phyloP scores from a whole-genome alignment of 2,888 invertebrate species.

The Ormyrus thymus region DNA sequence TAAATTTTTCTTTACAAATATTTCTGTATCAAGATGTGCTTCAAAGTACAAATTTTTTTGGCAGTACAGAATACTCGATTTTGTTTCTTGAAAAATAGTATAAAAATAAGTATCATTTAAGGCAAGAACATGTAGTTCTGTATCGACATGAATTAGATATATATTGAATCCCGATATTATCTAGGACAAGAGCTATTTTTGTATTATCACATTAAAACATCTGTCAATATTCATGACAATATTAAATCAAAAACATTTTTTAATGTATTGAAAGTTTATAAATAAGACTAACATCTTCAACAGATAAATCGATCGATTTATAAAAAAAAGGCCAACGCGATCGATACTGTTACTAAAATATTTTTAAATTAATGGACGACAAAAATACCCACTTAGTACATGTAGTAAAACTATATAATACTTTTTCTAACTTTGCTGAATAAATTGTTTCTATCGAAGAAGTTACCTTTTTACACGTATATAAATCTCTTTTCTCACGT shows the following conservation, averaged over 20 bases:
- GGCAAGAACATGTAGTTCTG: constrained; percentile 22
- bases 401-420: constrained; percentile 28
- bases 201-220: constrained; percentile 21
- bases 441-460: constrained; percentile 11
- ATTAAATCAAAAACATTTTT: constrained; percentile 4
- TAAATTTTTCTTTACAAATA: constrained; percentile 4
- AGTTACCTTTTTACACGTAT: background rate
- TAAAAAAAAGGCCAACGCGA: too few relatives aligned
- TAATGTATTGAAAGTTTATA: background rate
- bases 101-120: constrained; percentile 41
- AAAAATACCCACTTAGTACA: background rate
- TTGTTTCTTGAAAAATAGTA: constrained; percentile 14
- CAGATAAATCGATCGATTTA: too few relatives aligned
- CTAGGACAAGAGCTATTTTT: background rate
- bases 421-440: constrained; percentile 18
- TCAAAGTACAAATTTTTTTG: constrained; percentile 20
- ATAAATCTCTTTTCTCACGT: background rate
- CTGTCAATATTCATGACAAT: constrained; percentile 10
- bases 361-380: background rate
- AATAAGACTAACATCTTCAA: too few relatives aligned
- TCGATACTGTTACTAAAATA: background rate
- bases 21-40: constrained; percentile 8
- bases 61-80: constrained; percentile 1
- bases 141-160: background rate
- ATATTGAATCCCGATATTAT: background rate